Conservation (phyloP, 2,888 invertebrate species). For the Alcis repandata region DNA sequence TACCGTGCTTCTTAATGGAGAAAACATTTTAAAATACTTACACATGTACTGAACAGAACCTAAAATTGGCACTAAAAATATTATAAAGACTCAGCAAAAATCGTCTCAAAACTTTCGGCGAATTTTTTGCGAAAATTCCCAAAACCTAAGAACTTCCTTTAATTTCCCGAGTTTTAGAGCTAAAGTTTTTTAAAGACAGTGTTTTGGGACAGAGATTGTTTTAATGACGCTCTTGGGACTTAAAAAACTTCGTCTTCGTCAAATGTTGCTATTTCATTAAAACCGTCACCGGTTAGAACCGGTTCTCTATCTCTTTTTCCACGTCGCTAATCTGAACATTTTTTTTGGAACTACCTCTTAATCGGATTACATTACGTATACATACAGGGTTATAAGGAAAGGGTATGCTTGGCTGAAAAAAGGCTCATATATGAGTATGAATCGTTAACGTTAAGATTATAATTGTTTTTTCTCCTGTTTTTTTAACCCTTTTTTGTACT, state of each 20-base stretch:
- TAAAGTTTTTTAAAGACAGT: constrained; percentile 18
- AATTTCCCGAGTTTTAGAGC: constrained; percentile 29
- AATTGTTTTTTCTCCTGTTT: too few relatives aligned
- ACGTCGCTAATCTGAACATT: background rate
- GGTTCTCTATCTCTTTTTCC: background rate
- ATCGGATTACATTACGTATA: too few relatives aligned
- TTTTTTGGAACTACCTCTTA: background rate
- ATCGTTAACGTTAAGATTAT: too few relatives aligned
- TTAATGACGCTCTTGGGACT: constrained; percentile 24
- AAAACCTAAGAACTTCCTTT: constrained; percentile 20
- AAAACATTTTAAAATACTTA: too few relatives aligned
- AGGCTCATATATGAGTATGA: too few relatives aligned
- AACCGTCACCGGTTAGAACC: constrained; percentile 9
- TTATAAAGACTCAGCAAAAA: background rate
- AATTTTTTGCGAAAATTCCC: background rate
- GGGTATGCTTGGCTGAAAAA: too few relatives aligned
- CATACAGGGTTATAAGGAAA: too few relatives aligned
- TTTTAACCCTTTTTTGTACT: too few relatives aligned
- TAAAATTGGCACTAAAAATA: background rate
- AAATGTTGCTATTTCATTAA: constrained; percentile 28
- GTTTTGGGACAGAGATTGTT: constrained; percentile 22
- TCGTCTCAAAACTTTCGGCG: background rate
- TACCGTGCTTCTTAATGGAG: too few relatives aligned
- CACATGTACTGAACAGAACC: background rate
- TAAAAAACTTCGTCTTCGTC: constrained; percentile 15